Percentiles rank a stretch among this genome's conserved stretches.
These are phyloP conservation scores for Pangasius krempfi DNA, from an alignment of 2,797 vertebrate genomes.

Conservation along the genomic window DNA sequence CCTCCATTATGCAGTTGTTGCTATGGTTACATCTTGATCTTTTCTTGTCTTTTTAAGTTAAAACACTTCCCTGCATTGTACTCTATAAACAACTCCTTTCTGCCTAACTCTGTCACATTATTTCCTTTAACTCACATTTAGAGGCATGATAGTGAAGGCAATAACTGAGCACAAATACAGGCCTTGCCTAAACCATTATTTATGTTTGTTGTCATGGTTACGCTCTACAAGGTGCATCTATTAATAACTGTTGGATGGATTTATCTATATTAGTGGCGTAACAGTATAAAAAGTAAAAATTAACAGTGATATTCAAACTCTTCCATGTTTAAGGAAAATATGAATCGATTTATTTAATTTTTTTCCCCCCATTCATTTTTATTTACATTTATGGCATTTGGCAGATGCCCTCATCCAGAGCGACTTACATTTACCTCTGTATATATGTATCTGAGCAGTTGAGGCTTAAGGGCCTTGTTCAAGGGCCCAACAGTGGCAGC, in stretches of 20 bases:
- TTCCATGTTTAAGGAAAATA: background rate
- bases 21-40: background rate
- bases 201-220: conserved; percentile 9
- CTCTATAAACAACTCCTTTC: background rate
- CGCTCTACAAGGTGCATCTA: background rate
- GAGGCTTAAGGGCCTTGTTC: background rate
- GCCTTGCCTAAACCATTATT: background rate
- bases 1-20: background rate
- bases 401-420: background rate
- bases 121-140: background rate
- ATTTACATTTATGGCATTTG: background rate
- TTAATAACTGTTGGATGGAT: background rate
- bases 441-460: too few relatives aligned
- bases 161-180: background rate
- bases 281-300: background rate
- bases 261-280: background rate
- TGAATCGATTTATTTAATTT: background rate
- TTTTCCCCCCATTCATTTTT: background rate
- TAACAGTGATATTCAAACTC: background rate
- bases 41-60: background rate
- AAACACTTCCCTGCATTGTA: background rate
- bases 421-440: background rate
- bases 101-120: background rate
- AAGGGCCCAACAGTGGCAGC: background rate
- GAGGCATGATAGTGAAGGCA: background rate